Base-by-base conservation (phyloP, 2,797 vertebrate genomes). In the Poeciliopsis paucimaculata region DNA sequence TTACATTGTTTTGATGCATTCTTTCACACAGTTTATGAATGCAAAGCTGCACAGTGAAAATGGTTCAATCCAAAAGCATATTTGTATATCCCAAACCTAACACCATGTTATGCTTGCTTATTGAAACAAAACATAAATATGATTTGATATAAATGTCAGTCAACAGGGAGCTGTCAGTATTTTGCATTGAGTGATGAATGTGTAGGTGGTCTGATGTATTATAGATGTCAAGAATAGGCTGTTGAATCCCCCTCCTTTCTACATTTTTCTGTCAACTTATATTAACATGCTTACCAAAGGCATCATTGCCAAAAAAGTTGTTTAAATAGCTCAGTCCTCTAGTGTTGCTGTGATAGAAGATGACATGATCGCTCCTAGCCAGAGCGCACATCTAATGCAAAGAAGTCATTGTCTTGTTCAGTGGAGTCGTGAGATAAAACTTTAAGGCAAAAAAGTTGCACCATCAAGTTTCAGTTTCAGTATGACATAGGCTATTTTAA, bases 221-320 rank as follows among this genome's bases (percentile, higher is more conserved):
- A 74, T 70, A 87, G 77, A 90, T 84, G 87, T 89, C 86, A 88
- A 57, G 43, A 89, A 75, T 70, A 87, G 75, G 70, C 84, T 83
- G 87, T 75, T 88, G 76, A 73, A 82, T 47, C 12, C 73, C 78
- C 81, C 70, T 53, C 57, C 18, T 13, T 26, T 43, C 70, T 89
- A 85, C 76, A 85, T 51, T 49, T 77, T 68, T 79, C 87, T 93
- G 92, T 93, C 92, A 93, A 79, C 78, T 83, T 82, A 82, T 83
- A 84, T 93, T 91, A 92, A 81, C 82, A 78, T 84, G 85, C 86
- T 91, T 86, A 84, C 78, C 73, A 78, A 90, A 92, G 77, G 82
- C 84, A 80, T 85, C 82, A 75, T 87, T 79, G 78, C 77, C 78
- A 78, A 80, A 80, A 72, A 83, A 86, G 84, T 88, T 86, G 77